Conservation (phyloP, 2,888 invertebrate species). For the Scaptomyza cyrtandrae region DNA sequence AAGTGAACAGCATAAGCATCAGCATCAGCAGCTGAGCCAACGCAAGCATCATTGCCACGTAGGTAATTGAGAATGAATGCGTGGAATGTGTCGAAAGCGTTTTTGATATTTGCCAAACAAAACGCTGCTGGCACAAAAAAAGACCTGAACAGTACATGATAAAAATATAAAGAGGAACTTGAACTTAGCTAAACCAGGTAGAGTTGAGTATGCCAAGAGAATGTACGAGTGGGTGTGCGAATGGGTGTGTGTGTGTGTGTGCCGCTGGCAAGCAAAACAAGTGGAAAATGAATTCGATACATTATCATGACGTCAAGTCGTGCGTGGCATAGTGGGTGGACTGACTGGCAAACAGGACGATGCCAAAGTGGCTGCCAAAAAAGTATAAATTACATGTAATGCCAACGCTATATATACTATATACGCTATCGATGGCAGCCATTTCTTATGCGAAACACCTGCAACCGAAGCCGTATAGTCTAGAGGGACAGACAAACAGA, state of each 20-base stretch:
- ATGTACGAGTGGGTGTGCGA: neutral
- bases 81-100: constrained; percentile 78
- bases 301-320: constrained; percentile 79
- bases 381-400: constrained; percentile 75
- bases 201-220: neutral
- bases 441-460: constrained; percentile 79
- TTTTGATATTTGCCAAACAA: constrained; percentile 75
- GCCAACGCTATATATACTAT: constrained; percentile 30
- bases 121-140: constrained; percentile 49
- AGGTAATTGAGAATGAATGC: constrained; percentile 80
- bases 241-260: constrained; percentile 9
- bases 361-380: constrained; percentile 73
- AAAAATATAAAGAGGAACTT: constrained; percentile 10
- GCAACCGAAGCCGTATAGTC: constrained; percentile 41
- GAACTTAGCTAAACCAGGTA: constrained; percentile 1
- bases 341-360: constrained; percentile 33
- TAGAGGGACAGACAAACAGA: constrained; percentile 9
- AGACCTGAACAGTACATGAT: constrained; percentile 24
- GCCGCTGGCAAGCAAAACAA: constrained; percentile 72
- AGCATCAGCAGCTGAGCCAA: constrained; percentile 14
- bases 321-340: constrained; percentile 56
- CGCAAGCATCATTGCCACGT: constrained; percentile 49
- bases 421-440: constrained; percentile 62
- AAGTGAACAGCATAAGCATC: constrained; percentile 29
- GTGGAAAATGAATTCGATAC: constrained; percentile 80